These are phyloP conservation scores for Cenopis cana DNA, from an alignment of 2,888 invertebrate genomes.

Conservation along the genomic window DNA sequence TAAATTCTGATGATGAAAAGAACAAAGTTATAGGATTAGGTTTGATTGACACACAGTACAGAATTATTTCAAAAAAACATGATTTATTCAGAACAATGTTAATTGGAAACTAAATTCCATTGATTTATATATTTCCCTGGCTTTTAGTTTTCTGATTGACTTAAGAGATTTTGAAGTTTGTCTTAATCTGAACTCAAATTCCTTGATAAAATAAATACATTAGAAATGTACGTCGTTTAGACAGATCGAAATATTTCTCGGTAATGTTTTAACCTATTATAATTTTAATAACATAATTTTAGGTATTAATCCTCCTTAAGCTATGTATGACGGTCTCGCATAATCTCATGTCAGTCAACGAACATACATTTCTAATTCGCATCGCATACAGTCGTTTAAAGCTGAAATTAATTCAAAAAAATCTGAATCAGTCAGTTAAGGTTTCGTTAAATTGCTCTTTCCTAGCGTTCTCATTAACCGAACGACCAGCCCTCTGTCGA, in stretches of 20 bases:
- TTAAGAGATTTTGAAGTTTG: background rate
- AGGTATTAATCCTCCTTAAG: too few species aligned
- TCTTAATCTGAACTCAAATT: background rate
- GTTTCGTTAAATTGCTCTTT: too few species aligned
- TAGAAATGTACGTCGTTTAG: conserved; percentile 14
- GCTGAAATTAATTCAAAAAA: background rate
- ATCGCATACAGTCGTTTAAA: background rate
- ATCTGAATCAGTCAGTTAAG: background rate
- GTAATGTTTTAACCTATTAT: too few species aligned
- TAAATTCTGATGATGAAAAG: background rate
- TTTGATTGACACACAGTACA: conserved; percentile 13
- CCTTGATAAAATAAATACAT: background rate
- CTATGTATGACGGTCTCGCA: too few species aligned
- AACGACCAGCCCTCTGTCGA: too few species aligned
- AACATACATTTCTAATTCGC: background rate
- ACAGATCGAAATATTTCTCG: background rate
- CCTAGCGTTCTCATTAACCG: too few species aligned
- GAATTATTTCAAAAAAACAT: background rate
- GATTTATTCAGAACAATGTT: background rate
- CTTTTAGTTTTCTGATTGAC: background rate
- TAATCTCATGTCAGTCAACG: background rate
- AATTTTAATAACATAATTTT: too few species aligned
- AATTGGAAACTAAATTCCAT: background rate
- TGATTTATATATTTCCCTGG: background rate
- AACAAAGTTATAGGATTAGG: background rate